Evolutionary conservation across 30 jellyfish, hydroid and myxozoan genomes (phyloP).

Genomic region (Aurelia coerulea): DNA sequence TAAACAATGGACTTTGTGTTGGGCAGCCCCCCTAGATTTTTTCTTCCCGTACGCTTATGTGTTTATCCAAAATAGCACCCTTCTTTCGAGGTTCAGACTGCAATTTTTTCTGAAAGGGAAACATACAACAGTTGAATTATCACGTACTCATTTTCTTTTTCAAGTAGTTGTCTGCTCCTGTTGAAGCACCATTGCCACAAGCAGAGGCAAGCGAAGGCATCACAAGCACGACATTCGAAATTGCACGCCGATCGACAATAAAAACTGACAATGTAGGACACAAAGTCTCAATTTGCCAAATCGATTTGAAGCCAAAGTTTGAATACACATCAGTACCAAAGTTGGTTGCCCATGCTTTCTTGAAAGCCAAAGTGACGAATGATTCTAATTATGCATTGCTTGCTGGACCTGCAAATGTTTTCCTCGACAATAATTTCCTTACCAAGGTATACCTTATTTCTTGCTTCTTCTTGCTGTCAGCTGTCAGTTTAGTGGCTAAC

Average conservation of each 20-base stretch:
- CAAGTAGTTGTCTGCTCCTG: too few species aligned
- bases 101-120: too few species aligned
- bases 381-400: conserved; percentile 12
- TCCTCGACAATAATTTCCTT: conserved; percentile 84
- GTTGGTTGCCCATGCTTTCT: conserved; percentile 89
- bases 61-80: too few species aligned
- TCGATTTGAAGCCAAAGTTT: conserved; percentile 79
- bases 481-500: too few species aligned
- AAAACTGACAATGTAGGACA: conserved; percentile 78
- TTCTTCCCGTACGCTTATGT: too few species aligned
- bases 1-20: too few species aligned
- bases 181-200: conserved; percentile 8
- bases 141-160: too few species aligned
- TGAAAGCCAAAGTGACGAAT: conserved; percentile 81
- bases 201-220: conserved; percentile 75
- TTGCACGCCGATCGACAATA: conserved; percentile 80
- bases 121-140: too few species aligned
- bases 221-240: conserved; percentile 89
- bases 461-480: neutral
- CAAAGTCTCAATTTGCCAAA: conserved; percentile 85
- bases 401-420: conserved; percentile 23
- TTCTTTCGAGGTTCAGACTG: too few species aligned
- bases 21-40: too few species aligned
- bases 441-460: conserved; percentile 71
- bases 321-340: conserved; percentile 85